A percentile compares a stretch with the other conserved stretches of the same genome.
phyloP scores from a whole-genome alignment of 2,797 vertebrate species.

The Prunella strophiata region DNA sequence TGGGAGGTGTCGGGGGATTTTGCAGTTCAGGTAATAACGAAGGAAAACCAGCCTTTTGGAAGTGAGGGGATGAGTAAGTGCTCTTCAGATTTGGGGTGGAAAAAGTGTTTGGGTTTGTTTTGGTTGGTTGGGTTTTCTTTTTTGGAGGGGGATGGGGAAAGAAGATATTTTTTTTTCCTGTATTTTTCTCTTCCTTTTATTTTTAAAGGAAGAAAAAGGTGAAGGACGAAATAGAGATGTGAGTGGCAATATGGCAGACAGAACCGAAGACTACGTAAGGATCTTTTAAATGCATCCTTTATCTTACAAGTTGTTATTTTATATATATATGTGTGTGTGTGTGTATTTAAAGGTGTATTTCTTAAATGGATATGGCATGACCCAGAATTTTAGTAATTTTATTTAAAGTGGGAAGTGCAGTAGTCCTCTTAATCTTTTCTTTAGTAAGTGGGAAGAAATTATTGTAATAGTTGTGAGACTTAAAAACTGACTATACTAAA shows the following conservation, averaged over 20 bases:
- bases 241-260: not conserved
- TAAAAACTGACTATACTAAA: accelerated
- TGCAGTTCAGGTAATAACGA: accelerated
- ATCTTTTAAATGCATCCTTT: not conserved
- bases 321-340: not conserved
- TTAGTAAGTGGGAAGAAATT: not conserved
- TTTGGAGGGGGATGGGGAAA: accelerated
- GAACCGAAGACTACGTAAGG: slow-evolving; percentile 52
- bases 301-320: not conserved
- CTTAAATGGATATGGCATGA: not conserved
- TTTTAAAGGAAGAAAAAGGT: not conserved
- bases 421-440: not conserved
- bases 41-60: accelerated
- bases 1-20: accelerated
- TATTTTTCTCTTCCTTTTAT: accelerated
- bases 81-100: accelerated
- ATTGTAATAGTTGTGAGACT: not conserved
- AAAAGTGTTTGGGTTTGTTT: not conserved
- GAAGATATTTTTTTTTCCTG: accelerated
- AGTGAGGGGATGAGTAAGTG: accelerated
- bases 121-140: not conserved
- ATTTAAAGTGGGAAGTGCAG: not conserved
- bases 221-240: not conserved
- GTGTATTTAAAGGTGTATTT: accelerated
- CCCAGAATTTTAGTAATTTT: not conserved